Conservation (phyloP, 2,797 vertebrate genomes). For the Myotis vivesi region DNA sequence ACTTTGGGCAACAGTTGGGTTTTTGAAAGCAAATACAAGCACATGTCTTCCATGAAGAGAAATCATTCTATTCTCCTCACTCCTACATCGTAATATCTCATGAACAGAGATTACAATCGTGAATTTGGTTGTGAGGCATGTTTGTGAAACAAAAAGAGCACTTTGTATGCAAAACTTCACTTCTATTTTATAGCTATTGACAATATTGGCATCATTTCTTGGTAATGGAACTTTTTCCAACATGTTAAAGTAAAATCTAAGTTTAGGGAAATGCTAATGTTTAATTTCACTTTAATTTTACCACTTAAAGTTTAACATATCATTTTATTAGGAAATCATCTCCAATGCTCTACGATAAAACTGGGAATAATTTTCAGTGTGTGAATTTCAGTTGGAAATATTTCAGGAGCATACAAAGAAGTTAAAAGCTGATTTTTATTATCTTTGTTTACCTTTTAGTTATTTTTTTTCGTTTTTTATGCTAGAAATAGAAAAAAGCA, state of each 20-base stretch:
- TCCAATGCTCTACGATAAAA: not conserved
- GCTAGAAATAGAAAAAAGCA: constrained; percentile 23
- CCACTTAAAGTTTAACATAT: not conserved
- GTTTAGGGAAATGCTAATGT: not conserved
- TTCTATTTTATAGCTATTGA: not conserved
- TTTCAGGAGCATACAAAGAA: not conserved
- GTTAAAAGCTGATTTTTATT: constrained; percentile 39
- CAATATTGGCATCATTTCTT: not conserved
- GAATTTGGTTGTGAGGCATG: not conserved
- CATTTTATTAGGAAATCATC: not conserved
- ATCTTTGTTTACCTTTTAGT: not conserved
- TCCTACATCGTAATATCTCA: not conserved
- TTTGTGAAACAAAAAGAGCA: not conserved
- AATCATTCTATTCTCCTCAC: not conserved
- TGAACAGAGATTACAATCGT: not conserved
- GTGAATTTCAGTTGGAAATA: not conserved
- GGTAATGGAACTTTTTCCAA: not conserved
- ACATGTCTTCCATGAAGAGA: not conserved
- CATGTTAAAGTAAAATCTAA: not conserved
- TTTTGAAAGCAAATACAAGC: not conserved
- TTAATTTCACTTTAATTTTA: constrained; percentile 7
- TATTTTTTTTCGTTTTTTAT: constrained; percentile 8
- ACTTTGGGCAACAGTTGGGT: not conserved
- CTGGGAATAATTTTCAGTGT: not conserved
- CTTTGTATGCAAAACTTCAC: not conserved